These are phyloP conservation scores for Egretta garzetta DNA, from an alignment of 2,113 vertebrate genomes.

Conservation along the genomic window DNA sequence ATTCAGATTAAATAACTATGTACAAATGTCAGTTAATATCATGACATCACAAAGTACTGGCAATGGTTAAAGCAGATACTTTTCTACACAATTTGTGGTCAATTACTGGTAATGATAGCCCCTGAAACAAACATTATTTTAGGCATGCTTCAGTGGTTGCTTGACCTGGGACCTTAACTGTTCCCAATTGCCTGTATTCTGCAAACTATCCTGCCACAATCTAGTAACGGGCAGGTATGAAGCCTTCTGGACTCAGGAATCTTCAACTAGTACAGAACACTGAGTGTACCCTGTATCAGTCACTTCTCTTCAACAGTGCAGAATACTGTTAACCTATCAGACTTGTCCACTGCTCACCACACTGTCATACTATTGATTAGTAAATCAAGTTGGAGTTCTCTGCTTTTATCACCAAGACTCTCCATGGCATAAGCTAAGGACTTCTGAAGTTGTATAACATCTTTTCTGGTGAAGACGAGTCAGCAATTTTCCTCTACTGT, in stretches of 20 bases:
- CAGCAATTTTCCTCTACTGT: background rate
- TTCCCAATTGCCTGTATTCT: background rate
- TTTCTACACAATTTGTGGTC: background rate
- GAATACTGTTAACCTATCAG: background rate
- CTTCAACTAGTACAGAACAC: background rate
- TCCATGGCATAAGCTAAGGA: background rate
- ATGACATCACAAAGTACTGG: background rate
- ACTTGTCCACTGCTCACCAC: background rate
- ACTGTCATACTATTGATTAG: background rate
- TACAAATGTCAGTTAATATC: background rate
- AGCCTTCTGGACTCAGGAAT: background rate
- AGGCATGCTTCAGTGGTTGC: background rate
- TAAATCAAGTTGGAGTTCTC: background rate
- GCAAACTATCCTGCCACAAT: background rate
- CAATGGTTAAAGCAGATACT: background rate
- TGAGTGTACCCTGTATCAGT: background rate
- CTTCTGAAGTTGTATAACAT: background rate
- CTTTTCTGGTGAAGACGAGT: background rate
- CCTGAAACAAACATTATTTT: background rate
- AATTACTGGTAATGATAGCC: background rate
- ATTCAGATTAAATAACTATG: background rate
- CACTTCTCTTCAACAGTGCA: background rate
- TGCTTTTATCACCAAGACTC: background rate
- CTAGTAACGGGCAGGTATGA: background rate
- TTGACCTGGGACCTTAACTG: background rate